Percentiles rank a stretch among this genome's conserved stretches.
These are phyloP conservation scores for Catonia carolina DNA, from an alignment of 2,888 invertebrate genomes.

Conservation along the genomic window DNA sequence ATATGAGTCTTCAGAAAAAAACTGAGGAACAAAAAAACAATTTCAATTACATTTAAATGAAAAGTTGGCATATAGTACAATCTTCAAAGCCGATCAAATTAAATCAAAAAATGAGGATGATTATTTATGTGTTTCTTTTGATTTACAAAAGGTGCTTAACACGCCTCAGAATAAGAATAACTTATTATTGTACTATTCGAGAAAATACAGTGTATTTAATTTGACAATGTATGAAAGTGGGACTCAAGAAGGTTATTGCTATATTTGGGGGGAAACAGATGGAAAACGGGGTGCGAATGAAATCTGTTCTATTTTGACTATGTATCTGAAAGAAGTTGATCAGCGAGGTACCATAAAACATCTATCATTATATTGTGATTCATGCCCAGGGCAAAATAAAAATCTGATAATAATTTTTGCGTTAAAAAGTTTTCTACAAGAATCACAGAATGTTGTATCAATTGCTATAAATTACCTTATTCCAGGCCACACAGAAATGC, in stretches of 20 bases:
- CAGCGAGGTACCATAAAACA: conserved; percentile 16
- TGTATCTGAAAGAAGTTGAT: conserved; percentile 35
- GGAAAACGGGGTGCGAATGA: conserved; percentile 36
- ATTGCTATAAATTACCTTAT: conserved; percentile 37
- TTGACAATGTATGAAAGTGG: conserved; percentile 33
- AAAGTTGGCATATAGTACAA: conserved; percentile 5
- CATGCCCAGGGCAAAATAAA: conserved; percentile 31
- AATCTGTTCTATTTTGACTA: conserved; percentile 32
- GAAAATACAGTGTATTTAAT: conserved; percentile 34
- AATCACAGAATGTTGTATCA: conserved; percentile 28
- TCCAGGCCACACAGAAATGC: conserved; percentile 38
- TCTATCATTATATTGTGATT: conserved; percentile 31
- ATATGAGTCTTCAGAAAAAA: too few relatives aligned
- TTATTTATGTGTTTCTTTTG: conserved; percentile 26
- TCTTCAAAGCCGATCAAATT: conserved; percentile 1
- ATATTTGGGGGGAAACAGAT: conserved; percentile 36
- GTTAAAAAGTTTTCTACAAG: conserved; percentile 26
- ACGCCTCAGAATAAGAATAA: conserved; percentile 34
- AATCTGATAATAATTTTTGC: conserved; percentile 26
- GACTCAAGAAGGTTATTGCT: conserved; percentile 31
- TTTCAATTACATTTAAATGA: background rate
- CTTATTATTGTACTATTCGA: conserved; percentile 33
- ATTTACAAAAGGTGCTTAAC: conserved; percentile 35
- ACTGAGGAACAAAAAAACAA: background rate
- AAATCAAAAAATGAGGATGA: background rate